Base-by-base conservation (phyloP, 1,140 invertebrate genomes). In the Drosophila albomicans region DNA sequence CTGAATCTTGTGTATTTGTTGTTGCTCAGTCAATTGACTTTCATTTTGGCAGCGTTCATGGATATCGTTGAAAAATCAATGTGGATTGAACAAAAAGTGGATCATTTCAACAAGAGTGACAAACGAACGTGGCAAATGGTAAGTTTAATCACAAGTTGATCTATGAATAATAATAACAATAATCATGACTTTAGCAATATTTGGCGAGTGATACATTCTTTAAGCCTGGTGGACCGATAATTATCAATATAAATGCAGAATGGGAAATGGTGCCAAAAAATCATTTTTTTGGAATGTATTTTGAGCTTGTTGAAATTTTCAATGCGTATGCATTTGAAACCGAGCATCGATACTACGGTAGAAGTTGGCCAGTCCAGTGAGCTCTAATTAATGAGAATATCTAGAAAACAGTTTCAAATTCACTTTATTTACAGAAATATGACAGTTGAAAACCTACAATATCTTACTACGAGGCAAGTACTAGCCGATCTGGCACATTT, bases 261-360 rank as follows among this genome's bases (percentile, higher is more conserved):
- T 95, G 94, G 94, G 72, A 71, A 4, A 94, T 95, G 74, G 78
- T 75, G 0, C 67, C 85, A 0, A 92, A 91, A 1, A 94, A 87
- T 75, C 70, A 94, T 20, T 52, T 75, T 10, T 66, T 61, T 1
- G 94, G 94, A 4, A 78, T 94, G 62, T 93, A 94, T 35, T 93
- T 93, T 70, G 93, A 95, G 16, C 72, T 95, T 43, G 95, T 94
- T 15, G 93, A 93, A 58, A 71, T 92, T 15, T 92, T 94, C 74
- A 93, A 94, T 13, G 96, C 95, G 3, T 93, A 93, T 5, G 88
- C 95, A 63, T 94, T 94, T 79, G 94, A 95, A 52, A 94, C 96
- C 5, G 96, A 97, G 91, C 96, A 97, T 93, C 94, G 96, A 75
- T 97, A 94, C 91, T 97, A 97, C 91, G 97, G 97, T 15, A 92